Percentiles rank a stretch among this genome's conserved stretches.
phyloP scores from a whole-genome alignment of 2,797 vertebrate genomes.

The Tangara arthus region DNA sequence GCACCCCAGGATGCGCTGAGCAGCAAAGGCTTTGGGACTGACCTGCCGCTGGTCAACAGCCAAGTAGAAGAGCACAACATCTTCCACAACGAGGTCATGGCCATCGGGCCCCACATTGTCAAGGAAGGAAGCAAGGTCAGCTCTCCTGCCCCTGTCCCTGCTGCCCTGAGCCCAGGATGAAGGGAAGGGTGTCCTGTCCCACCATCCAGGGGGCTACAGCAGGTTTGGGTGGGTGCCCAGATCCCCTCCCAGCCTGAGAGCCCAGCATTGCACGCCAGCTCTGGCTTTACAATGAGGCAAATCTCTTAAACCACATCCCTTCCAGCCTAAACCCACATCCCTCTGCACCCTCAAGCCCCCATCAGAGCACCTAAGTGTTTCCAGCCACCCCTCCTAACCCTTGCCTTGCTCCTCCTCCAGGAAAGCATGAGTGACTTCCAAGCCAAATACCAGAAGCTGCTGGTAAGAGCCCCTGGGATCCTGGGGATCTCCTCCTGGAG shows the following conservation, averaged over 20 bases:
- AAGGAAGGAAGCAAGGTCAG: constrained; percentile 80
- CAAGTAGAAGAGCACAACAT: constrained; percentile 95
- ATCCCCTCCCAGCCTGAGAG: neutral
- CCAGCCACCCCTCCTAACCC: neutral
- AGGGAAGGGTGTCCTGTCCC: neutral
- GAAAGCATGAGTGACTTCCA: constrained; percentile 80
- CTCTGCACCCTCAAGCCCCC: neutral
- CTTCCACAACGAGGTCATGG: constrained; percentile 95
- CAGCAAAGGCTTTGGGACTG: constrained; percentile 87
- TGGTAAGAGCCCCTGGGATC: constrained; percentile 78
- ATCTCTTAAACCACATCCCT: neutral
- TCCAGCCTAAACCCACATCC: neutral
- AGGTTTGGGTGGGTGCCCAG: neutral
- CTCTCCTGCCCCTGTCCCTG: neutral
- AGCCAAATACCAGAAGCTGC: constrained; percentile 87
- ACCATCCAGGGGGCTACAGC: neutral
- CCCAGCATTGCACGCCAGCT: rapidly evolving
- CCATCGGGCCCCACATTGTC: constrained; percentile 86
- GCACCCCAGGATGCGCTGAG: constrained; percentile 78
- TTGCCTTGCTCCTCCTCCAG: constrained; percentile 65
- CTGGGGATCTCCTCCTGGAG: too few species aligned
- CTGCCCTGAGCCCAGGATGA: rapidly evolving
- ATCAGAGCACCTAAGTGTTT: neutral
- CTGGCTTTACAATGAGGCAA: neutral
- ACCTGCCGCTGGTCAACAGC: constrained; percentile 87